phyloP scores from a whole-genome alignment of 1,140 invertebrate genomes.

The Frieseomelitta varia region DNA sequence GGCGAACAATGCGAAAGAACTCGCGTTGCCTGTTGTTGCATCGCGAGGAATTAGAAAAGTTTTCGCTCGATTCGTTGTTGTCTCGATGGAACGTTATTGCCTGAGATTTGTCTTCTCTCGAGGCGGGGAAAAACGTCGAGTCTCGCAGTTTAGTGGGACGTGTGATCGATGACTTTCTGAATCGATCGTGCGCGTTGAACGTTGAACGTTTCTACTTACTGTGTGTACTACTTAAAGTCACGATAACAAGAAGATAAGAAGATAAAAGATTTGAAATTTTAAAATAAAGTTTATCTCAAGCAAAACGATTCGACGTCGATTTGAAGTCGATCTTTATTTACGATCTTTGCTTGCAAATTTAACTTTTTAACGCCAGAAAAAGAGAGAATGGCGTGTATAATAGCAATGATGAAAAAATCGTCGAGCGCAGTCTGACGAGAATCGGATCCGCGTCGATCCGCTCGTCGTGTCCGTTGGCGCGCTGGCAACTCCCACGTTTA shows the following conservation, averaged over 20 bases:
- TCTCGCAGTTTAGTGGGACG: too few species aligned
- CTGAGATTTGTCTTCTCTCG: background rate
- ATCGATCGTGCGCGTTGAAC: too few species aligned
- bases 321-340: too few species aligned
- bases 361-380: too few species aligned
- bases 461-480: conserved; percentile 27
- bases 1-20: conserved; percentile 50
- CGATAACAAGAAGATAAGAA: too few species aligned
- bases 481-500: conserved; percentile 68
- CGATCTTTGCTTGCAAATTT: too few species aligned
- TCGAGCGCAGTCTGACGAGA: conserved; percentile 24
- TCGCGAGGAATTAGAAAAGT: conserved; percentile 13
- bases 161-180: background rate
- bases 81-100: background rate
- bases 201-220: too few species aligned
- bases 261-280: too few species aligned
- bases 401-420: background rate
- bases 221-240: too few species aligned
- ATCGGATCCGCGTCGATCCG: conserved; percentile 42
- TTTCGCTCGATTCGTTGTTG: background rate
- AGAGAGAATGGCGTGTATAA: background rate
- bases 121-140: too few species aligned
- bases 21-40: background rate
- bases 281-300: too few species aligned
- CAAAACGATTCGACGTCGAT: too few species aligned